Percentiles rank a stretch among this genome's conserved stretches.
Conservation (phyloP, 2,797 vertebrate species). For the Microctenopoma stevenorrisi region DNA sequence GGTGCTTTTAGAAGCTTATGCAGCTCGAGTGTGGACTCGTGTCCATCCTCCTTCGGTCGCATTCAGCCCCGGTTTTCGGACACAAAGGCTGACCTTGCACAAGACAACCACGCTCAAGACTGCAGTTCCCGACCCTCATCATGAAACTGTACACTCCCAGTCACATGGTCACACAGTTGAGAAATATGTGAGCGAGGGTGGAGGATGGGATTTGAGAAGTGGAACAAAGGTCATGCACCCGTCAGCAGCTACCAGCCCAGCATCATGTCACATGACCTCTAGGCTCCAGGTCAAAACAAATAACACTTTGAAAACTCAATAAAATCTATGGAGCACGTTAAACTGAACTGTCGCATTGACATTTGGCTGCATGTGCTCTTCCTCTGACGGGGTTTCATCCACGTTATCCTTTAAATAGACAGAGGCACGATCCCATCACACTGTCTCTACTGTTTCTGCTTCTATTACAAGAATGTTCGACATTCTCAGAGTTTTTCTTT, state of each 20-base stretch:
- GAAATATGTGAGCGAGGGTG: conserved; percentile 31
- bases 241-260: conserved; percentile 27
- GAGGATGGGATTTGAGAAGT: conserved; percentile 58
- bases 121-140: conserved; percentile 32
- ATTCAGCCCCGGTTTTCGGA: conserved; percentile 5
- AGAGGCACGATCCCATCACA: neutral
- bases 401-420: neutral
- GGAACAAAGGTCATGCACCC: conserved; percentile 69
- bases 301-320: neutral
- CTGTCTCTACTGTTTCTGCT: neutral
- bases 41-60: conserved; percentile 9
- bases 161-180: conserved; percentile 56
- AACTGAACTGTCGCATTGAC: too few species aligned
- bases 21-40: conserved; percentile 10
- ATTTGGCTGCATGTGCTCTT: neutral
- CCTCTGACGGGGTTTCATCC: neutral
- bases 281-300: conserved; percentile 19
- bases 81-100: conserved; percentile 50
- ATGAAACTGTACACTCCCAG: conserved; percentile 56
- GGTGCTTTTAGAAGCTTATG: neutral
- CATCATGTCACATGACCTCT: conserved; percentile 32
- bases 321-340: neutral
- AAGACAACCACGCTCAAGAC: conserved; percentile 18
- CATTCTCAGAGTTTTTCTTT: neutral
- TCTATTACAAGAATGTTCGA: neutral